A percentile compares a stretch with the other conserved stretches of the same genome.
Conservation (phyloP, 2,888 invertebrate genomes). For the Strigamia maritima region DNA sequence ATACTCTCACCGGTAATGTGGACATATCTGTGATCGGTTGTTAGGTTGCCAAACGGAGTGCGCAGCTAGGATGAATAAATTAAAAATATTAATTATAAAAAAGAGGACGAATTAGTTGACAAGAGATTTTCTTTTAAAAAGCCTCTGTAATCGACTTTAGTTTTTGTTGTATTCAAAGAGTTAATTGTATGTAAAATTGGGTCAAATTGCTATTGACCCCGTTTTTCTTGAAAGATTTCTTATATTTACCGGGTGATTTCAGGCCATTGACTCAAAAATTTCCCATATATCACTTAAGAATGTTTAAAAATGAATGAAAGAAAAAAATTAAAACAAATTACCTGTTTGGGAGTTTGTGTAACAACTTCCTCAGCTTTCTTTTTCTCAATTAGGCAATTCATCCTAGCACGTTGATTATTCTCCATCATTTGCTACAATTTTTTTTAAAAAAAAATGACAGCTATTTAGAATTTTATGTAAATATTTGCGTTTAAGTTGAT, state of each 20-base stretch:
- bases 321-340: constrained; percentile 39
- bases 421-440: constrained; percentile 55
- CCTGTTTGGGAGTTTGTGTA: constrained; percentile 66
- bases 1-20: constrained; percentile 78
- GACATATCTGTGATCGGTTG: constrained; percentile 68
- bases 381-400: constrained; percentile 87
- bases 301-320: not conserved
- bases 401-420: constrained; percentile 64
- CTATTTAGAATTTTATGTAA: constrained; percentile 17
- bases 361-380: constrained; percentile 78
- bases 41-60: constrained; percentile 66
- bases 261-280: not conserved
- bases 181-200: constrained; percentile 9
- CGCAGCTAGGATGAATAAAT: constrained; percentile 51
- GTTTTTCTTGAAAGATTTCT: constrained; percentile 13
- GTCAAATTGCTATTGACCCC: not conserved
- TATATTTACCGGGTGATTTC: not conserved
- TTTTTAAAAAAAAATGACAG: constrained; percentile 39
- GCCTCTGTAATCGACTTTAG: not conserved
- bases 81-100: not conserved
- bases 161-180: constrained; percentile 36
- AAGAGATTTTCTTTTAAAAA: not conserved
- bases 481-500: not conserved
- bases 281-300: not conserved
- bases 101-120: not conserved